Evolutionary conservation across 2,113 vertebrate genomes (phyloP), one percentile per base, ranked within the genome.

Genomic region (Epinephelus cyanopodus): DNA sequence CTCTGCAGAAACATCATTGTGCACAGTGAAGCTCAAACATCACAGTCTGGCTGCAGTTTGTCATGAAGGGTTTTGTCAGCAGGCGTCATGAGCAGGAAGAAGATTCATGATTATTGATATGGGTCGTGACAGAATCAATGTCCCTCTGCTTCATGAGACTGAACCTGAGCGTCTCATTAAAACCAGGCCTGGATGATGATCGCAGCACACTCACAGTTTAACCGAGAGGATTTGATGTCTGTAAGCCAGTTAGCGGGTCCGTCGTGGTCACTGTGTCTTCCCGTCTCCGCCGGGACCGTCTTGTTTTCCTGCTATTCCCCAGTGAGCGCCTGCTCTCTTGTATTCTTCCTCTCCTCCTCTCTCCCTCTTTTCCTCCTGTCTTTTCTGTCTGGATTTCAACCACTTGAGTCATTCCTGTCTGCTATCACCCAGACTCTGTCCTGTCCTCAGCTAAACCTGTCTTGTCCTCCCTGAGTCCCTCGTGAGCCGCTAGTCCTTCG

Each of bases 381-480:
- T 18, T 9, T 37, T 39, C 50, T 13, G 21, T 19, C 68, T 79
- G 11, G 25, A 10, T 67, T 52, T 27, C 50, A 23, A 12, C 50
- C 71, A 27, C 76, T 45, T 17, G 62, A 79, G 63, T 75, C 71
- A 5, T 37, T 37, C 47, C 66, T 37, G 42, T 60, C 66, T 67
- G 74, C 79, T 67, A 18, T 74, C 39, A 17, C 57, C 68, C 67
- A 48, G 60, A 60, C 25, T 61, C 84, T n/a, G 4, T 14, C 57
- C 63, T 47, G 63, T 67, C 62, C 64, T 60, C 67, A 14, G 58
- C 64, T 81, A 73, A 83, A 65, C 58, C 77, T 19, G 67, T 68
- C 86, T 67, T 7, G 68, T 80, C 81, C 80, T 62, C 53, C 18
- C 25, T 23, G 53, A 87, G 58, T 77, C 84, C 81, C 81, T 52